phyloP scores from a whole-genome alignment of 2,113 vertebrate genomes.

The Marmota monax region DNA sequence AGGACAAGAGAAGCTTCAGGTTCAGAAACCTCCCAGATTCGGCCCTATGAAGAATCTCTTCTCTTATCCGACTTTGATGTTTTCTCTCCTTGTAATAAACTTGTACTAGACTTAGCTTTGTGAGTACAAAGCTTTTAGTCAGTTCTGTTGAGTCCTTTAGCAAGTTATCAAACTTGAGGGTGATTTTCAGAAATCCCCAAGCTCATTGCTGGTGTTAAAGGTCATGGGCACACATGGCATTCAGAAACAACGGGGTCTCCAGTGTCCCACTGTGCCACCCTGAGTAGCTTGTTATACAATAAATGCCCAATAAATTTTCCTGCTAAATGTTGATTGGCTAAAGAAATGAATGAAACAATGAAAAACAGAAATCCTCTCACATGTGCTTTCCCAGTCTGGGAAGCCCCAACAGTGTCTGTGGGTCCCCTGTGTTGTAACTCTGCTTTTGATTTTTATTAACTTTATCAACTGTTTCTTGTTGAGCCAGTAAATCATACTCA shows the following conservation, averaged over 20 bases:
- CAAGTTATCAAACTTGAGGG: not conserved
- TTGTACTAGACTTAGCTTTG: not conserved
- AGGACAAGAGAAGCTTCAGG: not conserved
- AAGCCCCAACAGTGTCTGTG: not conserved
- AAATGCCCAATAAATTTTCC: not conserved
- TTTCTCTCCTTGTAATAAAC: not conserved
- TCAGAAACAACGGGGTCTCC: not conserved
- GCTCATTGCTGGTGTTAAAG: not conserved
- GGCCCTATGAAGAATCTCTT: not conserved
- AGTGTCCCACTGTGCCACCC: not conserved
- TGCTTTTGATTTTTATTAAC: slow-evolving; percentile 17
- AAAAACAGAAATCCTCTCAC: not conserved
- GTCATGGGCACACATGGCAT: not conserved
- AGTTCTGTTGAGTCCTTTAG: not conserved
- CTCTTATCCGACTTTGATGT: not conserved
- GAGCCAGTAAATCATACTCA: not conserved
- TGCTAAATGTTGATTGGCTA: not conserved
- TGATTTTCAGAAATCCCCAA: not conserved
- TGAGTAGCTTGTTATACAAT: not conserved
- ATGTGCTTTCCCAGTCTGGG: not conserved
- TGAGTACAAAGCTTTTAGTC: not conserved
- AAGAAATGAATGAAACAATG: not conserved
- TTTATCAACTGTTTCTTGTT: not conserved
- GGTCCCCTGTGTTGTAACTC: not conserved
- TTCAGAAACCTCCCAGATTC: not conserved